Evolutionary conservation across 2,797 vertebrate genomes (phyloP), one percentile per base, ranked within the genome.

Genomic region (Ficedula albicollis): DNA sequence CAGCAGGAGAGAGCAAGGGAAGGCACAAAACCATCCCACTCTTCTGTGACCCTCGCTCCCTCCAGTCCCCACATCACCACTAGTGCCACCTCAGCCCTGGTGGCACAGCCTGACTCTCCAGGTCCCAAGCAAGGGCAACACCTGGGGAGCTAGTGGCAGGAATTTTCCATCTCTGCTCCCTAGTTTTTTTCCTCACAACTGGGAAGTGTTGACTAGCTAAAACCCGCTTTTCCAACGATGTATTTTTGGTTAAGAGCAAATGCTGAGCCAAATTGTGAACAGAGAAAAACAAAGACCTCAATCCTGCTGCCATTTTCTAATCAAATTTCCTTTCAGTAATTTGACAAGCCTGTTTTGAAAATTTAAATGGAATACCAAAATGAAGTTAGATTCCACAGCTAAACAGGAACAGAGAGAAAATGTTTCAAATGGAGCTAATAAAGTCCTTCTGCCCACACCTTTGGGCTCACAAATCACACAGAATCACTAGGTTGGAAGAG

Each of bases 261-360:
- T 4, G 34, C 58, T 2, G 11, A 92, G 93, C 96, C 95, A 94
- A 91, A 72, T 6, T 4, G 12, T 4, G 9, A 23, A 2, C 4
- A 0, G 83, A 46, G 30, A 38, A 82, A 93, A 96, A 95, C 90
- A 95, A 96, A 93, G 92, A 84, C 46, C 84, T 92, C 94, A 84
- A 87, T 93, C 74, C 86, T 2, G 14, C 58, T 94, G 95, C 90
- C 92, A 84, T 93, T 84, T 89, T 69, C 90, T 89, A 95, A 92
- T 96, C 90, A 95, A 81, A 94, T 94, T 92, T 90, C 70, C 86
- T 93, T 95, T 92, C 55, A 54, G 89, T 93, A 84, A 94, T 93
- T 89, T 94, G 94, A 94, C 95, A 90, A 87, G 90, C 74, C 84
- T 84, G 59, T 73, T 93, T 77, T 32, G 70, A 75, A 93, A 93